A percentile compares a stretch with the other conserved stretches of the same genome.
phyloP scores from a whole-genome alignment of 2,113 vertebrate species.

The Haplotaxodon microlepis region DNA sequence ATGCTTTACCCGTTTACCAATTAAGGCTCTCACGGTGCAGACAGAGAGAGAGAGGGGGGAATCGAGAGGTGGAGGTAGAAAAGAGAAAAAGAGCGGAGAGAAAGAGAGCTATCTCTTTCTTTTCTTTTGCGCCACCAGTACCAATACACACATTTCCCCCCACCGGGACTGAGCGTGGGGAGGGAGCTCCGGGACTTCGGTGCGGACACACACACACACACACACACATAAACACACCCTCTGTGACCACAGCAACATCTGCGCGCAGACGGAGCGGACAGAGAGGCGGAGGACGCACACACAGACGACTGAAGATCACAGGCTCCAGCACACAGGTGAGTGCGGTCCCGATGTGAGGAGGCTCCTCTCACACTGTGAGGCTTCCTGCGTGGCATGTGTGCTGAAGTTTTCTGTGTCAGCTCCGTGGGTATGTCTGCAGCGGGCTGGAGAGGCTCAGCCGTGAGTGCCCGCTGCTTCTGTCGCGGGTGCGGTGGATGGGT shows the following conservation, averaged over 20 bases:
- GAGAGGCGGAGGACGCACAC: neutral
- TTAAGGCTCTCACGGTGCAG: slow-evolving; percentile 51
- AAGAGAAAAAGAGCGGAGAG: slow-evolving; percentile 33
- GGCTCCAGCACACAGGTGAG: slow-evolving; percentile 24
- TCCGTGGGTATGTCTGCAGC: neutral
- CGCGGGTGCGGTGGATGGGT: neutral
- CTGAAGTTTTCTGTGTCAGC: neutral
- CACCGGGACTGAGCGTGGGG: slow-evolving; percentile 52
- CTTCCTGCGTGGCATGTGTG: neutral
- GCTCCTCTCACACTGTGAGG: neutral
- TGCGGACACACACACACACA: neutral
- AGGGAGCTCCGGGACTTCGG: slow-evolving; percentile 48
- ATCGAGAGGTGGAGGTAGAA: slow-evolving; percentile 36
- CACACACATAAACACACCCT: neutral
- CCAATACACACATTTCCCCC: slow-evolving; percentile 42
- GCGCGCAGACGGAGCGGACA: slow-evolving; percentile 32
- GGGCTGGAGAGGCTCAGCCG: neutral
- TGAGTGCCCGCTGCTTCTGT: neutral
- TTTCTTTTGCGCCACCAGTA: slow-evolving; percentile 23
- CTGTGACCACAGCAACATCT: neutral
- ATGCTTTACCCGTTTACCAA: slow-evolving; percentile 53
- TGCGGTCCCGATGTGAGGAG: neutral
- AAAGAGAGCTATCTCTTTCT: slow-evolving; percentile 46
- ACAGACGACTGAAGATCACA: neutral
- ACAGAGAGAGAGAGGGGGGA: neutral